Conservation (phyloP, 2,797 vertebrate species). For the Mormyrus proboscirostris region DNA sequence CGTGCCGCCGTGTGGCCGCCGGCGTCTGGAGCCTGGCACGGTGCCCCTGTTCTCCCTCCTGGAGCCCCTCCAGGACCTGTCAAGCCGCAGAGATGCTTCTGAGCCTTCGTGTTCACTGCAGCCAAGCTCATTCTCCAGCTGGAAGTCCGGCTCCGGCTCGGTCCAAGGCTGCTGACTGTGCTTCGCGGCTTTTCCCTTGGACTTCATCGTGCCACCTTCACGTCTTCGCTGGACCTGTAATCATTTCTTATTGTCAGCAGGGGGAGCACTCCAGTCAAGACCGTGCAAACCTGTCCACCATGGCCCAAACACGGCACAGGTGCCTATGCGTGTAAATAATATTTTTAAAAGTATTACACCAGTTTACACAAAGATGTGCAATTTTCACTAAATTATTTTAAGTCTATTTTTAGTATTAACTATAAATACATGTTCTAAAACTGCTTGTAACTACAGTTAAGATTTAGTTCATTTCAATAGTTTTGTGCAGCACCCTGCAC, state of each 20-base stretch:
- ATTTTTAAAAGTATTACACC: background rate
- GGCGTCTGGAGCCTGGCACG: conserved; percentile 35
- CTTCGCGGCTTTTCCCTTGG: conserved; percentile 76
- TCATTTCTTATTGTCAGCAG: conserved; percentile 6
- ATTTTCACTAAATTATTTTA: background rate
- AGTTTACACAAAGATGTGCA: background rate
- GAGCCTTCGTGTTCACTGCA: conserved; percentile 71
- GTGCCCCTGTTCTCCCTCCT: conserved; percentile 41
- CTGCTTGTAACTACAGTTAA: background rate
- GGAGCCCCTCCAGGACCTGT: conserved; percentile 56
- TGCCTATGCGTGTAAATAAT: background rate
- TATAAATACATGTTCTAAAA: background rate
- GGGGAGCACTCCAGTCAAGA: background rate
- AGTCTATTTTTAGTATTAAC: background rate
- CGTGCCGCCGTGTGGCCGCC: conserved; percentile 49
- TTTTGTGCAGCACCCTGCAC: background rate
- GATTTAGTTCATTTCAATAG: background rate
- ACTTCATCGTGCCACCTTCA: conserved; percentile 71
- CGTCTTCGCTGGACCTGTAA: conserved; percentile 32
- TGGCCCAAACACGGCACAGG: background rate
- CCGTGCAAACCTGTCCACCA: background rate
- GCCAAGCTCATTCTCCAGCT: conserved; percentile 55
- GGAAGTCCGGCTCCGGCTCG: conserved; percentile 59
- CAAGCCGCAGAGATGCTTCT: conserved; percentile 62
- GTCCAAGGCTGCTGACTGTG: conserved; percentile 53